Base-by-base conservation (phyloP, 37 sponge, comb jelly and placozoan species). In the Eunapius fragilis region DNA sequence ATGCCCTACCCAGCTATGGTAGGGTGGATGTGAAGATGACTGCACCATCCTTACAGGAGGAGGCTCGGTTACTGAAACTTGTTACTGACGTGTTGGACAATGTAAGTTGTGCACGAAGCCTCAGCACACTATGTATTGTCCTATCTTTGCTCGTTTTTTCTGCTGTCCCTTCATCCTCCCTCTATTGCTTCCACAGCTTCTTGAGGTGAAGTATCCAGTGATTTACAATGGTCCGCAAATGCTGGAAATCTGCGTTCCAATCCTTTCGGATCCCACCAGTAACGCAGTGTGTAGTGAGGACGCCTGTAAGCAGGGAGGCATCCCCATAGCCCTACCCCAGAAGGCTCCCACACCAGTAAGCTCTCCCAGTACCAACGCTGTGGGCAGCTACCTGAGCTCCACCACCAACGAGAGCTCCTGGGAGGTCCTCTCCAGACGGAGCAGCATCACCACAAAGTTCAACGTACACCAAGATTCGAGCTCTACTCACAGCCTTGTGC, bases 1-100 rank as follows among this genome's bases (percentile, higher is more conserved):
- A 85, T 9, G n/a, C 77, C 27, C 72, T 73, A 2, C 78, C 81
- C 17, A 68, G 74, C 73, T 86, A 79, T 82, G 86, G 91, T 26
- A 76, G 91, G 36, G 69, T 91, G 38, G 91, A 91, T 25, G 73
- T 91, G 35, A 78, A 50, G 25, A 4, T 89, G 28, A 4, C 50
- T 17, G 81, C 72, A 2, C 11, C 9, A 23, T 23, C 69, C 14
- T 72, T 70, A 34, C 31, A 74, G 82, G 77, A 34, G 68, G 87
- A 87, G 77, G 87, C 83, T 3, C 31, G 23, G 28, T 79, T 72
- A 77, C 77, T 89, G 72, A 3, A 72, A 11, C 69, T 85, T 27
- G 77, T 88, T 32, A 82, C 86, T 31, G 35, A 24, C 9, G 85
- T 78, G 49, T 81, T 85, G 28, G 92, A 91, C 49, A 31, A 72